These are phyloP conservation scores for Scomberomorus guttatus DNA, from an alignment of 2,797 vertebrate genomes.

Conservation along the genomic window DNA sequence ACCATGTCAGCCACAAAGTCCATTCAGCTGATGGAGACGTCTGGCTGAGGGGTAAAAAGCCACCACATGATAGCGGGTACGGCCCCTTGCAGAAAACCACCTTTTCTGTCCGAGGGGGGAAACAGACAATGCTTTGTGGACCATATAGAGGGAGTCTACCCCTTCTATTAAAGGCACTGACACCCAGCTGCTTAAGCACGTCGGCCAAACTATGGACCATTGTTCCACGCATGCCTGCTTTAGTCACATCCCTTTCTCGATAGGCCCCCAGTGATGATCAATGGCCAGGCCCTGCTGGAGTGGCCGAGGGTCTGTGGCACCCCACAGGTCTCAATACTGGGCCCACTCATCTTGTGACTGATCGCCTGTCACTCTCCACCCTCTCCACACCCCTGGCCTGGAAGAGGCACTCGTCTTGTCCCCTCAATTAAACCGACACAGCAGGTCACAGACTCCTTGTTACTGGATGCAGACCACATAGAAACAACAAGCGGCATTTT, in stretches of 20 bases:
- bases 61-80: constrained; percentile 83
- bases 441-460: constrained; percentile 63
- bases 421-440: constrained; percentile 77
- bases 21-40: constrained; percentile 80
- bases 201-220: constrained; percentile 86
- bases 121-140: constrained; percentile 88
- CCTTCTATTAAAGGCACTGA: constrained; percentile 85
- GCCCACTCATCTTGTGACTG: constrained; percentile 84
- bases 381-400: constrained; percentile 77
- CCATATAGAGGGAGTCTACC: constrained; percentile 83
- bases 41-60: constrained; percentile 74
- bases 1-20: constrained; percentile 80
- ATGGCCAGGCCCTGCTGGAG: constrained; percentile 76
- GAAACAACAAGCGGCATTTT: constrained; percentile 40
- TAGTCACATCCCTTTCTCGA: constrained; percentile 85
- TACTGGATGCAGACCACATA: constrained; percentile 49
- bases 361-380: constrained; percentile 81
- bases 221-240: constrained; percentile 85
- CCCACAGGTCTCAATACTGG: constrained; percentile 81
- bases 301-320: constrained; percentile 74
- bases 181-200: constrained; percentile 88
- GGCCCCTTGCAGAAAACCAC: constrained; percentile 81
- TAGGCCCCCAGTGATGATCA: constrained; percentile 85
- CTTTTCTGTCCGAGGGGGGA: constrained; percentile 77
- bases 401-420: constrained; percentile 75